A percentile compares a stretch with the other conserved stretches of the same genome.
Evolutionary conservation across 2,888 invertebrate species (phyloP).

Genomic region (Dromius quadrimaculatus): DNA sequence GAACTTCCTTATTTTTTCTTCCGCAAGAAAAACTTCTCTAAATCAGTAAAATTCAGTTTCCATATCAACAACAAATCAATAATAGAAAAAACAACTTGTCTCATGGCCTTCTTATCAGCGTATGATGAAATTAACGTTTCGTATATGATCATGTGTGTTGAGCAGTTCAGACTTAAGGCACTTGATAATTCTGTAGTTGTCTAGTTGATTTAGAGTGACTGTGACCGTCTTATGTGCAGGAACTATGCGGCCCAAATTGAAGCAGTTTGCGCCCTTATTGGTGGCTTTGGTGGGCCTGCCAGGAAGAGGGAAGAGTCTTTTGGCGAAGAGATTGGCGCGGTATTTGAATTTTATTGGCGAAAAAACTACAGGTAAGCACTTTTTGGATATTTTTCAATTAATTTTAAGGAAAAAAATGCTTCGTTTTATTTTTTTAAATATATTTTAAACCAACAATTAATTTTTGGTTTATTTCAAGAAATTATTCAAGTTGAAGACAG

Average conservation of each 20-base stretch:
- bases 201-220: no score
- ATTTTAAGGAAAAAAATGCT: no score
- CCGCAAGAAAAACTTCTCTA: not conserved
- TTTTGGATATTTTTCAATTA: no score
- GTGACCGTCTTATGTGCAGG: conserved; percentile 7
- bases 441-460: no score
- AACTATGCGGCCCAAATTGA: conserved; percentile 61
- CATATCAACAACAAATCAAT: not conserved
- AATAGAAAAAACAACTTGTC: not conserved
- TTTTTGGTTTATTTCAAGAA: no score
- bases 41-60: not conserved
- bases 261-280: conserved; percentile 78
- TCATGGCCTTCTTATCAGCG: conserved; percentile 15
- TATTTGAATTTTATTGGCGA: conserved; percentile 94
- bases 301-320: conserved; percentile 92
- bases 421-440: no score
- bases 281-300: conserved; percentile 92
- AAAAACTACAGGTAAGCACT: conserved; percentile 81
- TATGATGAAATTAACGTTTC: conserved; percentile 10
- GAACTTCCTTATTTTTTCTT: conserved; percentile 3
- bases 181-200: no score
- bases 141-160: not conserved
- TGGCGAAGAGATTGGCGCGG: conserved; percentile 87
- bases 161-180: not conserved
- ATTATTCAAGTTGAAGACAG: no score